Evolutionary conservation across 2,888 invertebrate genomes (phyloP), one percentile per base, ranked within the genome.

Genomic region (Mantis religiosa): DNA sequence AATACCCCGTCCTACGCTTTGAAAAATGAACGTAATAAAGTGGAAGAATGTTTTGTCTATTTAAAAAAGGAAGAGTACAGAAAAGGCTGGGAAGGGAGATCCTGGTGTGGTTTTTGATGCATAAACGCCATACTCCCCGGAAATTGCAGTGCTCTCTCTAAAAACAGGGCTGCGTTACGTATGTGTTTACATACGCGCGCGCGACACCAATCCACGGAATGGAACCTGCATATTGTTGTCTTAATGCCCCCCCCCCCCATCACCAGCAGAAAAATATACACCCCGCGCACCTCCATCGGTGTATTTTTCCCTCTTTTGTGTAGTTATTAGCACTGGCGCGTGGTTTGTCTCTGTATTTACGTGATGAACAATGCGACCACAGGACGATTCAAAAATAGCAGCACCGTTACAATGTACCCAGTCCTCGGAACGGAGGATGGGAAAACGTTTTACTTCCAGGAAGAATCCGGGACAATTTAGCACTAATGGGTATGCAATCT

Each of bases 21-120:
- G 89, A 89, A 89, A 89, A 87, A 89, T 89, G 89, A 89, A 87
- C 84, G 87, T 87, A 89, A 89, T 89, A 87, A 87, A 89, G 89
- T 87, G 89, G 84, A 89, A 84, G 87, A 89, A 84, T 89, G 89
- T 83, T 89, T 89, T 86, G 89, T 86, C 89, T 86, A 89, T 89
- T 89, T 83, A 85, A 34, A 71, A 88, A 84, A 71, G 28, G 71
- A 81, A 27, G 28, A 88, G 85, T 28, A 85, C 28, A 82, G 9
- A 82, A 20, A 28, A 34, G 3, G 82, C 25, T 28, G 83, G 87
- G 28, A 54, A 87, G 34, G n/a, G 87, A 83, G 82, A 28, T 25
- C 28, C 27, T 83, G 30, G 83, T 87, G 82, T 83, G 82, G 87
- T 87, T 87, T 83, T n/a, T 82, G 83, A 87, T 87, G 87, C 87